phyloP scores from a whole-genome alignment of 1,140 invertebrate species.

The Spodoptera frugiperda region DNA sequence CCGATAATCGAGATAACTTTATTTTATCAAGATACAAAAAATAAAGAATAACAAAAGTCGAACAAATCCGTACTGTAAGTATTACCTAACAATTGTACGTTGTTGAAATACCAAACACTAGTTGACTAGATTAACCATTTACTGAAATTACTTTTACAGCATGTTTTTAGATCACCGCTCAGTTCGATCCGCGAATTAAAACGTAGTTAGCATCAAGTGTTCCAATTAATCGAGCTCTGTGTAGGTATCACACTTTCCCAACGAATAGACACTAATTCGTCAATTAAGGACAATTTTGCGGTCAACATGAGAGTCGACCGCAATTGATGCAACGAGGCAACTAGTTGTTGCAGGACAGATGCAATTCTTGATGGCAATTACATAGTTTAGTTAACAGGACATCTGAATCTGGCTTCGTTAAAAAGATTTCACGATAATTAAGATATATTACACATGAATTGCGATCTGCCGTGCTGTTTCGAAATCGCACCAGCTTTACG shows the following conservation, averaged over 20 bases:
- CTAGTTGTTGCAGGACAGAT: conserved; percentile 67
- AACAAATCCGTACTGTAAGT: too few species aligned
- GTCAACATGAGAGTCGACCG: conserved; percentile 57
- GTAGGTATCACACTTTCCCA: conserved; percentile 57
- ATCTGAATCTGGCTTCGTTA: conserved; percentile 56
- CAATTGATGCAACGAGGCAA: conserved; percentile 69
- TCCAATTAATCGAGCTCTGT: conserved; percentile 36
- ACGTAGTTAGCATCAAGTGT: conserved; percentile 34
- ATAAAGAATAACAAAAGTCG: neutral
- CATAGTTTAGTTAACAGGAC: conserved; percentile 60
- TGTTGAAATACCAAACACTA: conserved; percentile 14
- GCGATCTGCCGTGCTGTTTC: conserved; percentile 19
- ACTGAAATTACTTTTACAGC: conserved; percentile 28
- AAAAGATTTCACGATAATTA: conserved; percentile 58
- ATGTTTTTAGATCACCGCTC: conserved; percentile 12
- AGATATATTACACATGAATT: conserved; percentile 22
- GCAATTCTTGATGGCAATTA: conserved; percentile 79
- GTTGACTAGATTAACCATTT: conserved; percentile 10
- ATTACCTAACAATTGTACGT: neutral
- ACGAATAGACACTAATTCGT: conserved; percentile 65
- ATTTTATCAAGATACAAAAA: neutral
- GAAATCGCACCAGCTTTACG: conserved; percentile 13
- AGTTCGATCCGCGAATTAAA: conserved; percentile 16
- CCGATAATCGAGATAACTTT: neutral
- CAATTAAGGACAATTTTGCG: conserved; percentile 81